Evolutionary conservation across 2,888 invertebrate genomes (phyloP), one percentile per base, ranked within the genome.

Genomic region (Calameuta idolon): DNA sequence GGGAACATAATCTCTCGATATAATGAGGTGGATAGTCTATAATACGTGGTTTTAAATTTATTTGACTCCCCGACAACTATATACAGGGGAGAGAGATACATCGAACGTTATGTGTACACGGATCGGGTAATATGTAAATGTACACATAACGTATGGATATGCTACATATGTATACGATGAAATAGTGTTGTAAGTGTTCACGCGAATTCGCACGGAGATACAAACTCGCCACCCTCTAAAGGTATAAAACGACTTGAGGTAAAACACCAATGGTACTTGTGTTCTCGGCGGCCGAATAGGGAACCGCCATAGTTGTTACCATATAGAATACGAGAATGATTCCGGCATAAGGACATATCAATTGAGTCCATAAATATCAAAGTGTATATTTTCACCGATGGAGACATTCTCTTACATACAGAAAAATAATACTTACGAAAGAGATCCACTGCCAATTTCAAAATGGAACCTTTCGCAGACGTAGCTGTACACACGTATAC

Each of bases 101-200:
- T 78, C 75, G 79, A 83, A 83, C 79, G 79, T 79, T 81, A 79
- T 77, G 79, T 78, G 81, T 76, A 78, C 80, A 77, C 77, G 81
- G 80, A 81, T 75, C 78, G 78, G 79, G 81, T 78, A 79, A 83
- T 83, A 83, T 83, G 83, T 78, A 83, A 83, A 83, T 83, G 80
- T 11, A 78, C 79, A 77, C 79, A 77, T 34, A 81, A 77, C 73
- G 79, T 83, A 81, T 79, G 79, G 83, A 81, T 83, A 55, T 55
- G 55, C 55, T 55, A 55, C 55, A 55, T 81, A 81, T 81, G 77
- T 79, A 76, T 76, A 79, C 81, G 69, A 34, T 76, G 69, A 76
- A 71, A 80, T 40, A 69, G 69, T 79, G 35, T 77, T 69, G 80
- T 76, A 79, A 78, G 80, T 79, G 82, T 82, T 71, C 78, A 74